Conservation (phyloP, 2,113 vertebrate genomes). For the Plotosus lineatus region DNA sequence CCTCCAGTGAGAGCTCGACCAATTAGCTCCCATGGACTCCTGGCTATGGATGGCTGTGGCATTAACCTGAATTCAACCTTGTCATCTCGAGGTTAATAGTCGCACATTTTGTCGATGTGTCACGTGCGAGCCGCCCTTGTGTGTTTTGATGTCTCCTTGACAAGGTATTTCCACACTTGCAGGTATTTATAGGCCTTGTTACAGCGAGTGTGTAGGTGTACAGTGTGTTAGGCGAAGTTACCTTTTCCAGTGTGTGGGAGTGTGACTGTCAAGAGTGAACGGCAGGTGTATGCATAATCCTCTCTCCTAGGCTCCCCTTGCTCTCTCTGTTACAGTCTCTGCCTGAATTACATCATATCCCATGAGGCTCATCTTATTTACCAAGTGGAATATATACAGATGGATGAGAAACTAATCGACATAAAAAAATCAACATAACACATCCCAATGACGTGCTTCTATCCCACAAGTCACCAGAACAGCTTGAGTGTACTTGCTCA, state of each 20-base stretch:
- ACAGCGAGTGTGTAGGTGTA: conserved; percentile 54
- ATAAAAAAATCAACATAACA: not conserved
- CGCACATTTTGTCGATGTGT: no score
- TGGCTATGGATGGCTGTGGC: no score
- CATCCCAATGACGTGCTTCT: not conserved
- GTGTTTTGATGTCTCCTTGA: conserved; percentile 51
- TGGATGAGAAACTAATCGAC: not conserved
- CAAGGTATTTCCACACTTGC: conserved; percentile 16
- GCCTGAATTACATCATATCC: conserved; percentile 14
- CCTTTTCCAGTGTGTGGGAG: conserved; percentile 60
- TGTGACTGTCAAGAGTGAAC: conserved; percentile 56
- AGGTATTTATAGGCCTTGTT: conserved; percentile 44
- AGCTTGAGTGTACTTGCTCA: not conserved
- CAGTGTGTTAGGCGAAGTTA: conserved; percentile 46
- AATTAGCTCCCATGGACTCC: no score
- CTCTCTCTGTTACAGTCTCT: not conserved
- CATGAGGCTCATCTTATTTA: conserved; percentile 6
- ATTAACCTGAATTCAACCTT: no score
- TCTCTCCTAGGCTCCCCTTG: conserved; percentile 30
- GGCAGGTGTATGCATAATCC: conserved; percentile 67
- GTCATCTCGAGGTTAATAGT: no score
- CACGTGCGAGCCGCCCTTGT: not conserved
- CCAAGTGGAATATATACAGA: not conserved
- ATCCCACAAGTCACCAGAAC: not conserved
- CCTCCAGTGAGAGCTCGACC: no score